Percentiles rank a stretch among this genome's conserved stretches.
phyloP scores from a whole-genome alignment of 2,113 vertebrate genomes.

The Polyodon spathula region DNA sequence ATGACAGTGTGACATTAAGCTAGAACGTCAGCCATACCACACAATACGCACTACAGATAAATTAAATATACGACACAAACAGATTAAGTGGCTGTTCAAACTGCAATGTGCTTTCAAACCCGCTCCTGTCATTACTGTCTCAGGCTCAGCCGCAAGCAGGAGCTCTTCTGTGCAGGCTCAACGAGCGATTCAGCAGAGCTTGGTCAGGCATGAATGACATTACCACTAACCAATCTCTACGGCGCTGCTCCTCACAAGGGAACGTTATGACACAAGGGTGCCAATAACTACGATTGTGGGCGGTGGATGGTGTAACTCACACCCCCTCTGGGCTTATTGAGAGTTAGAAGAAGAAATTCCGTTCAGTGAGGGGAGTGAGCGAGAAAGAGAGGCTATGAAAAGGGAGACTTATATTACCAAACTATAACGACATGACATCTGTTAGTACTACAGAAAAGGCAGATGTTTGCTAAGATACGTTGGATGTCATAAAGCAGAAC shows the following conservation, averaged over 20 bases:
- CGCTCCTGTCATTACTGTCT: slow-evolving; percentile 17
- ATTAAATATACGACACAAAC: not conserved
- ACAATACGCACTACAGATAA: no score
- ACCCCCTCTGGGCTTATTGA: slow-evolving; percentile 75
- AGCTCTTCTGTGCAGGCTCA: slow-evolving; percentile 44
- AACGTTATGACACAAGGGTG: slow-evolving; percentile 29
- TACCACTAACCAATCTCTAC: slow-evolving; percentile 45
- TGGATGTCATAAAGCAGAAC: not conserved
- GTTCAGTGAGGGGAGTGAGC: slow-evolving; percentile 64
- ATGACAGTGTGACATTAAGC: not conserved
- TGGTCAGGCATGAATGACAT: slow-evolving; percentile 45
- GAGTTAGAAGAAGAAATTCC: slow-evolving; percentile 89
- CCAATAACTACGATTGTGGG: slow-evolving; percentile 62
- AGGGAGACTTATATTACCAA: slow-evolving; percentile 28
- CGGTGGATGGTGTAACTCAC: slow-evolving; percentile 42
- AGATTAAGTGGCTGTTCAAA: not conserved
- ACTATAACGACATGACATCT: slow-evolving; percentile 19
- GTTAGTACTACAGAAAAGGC: slow-evolving; percentile 21
- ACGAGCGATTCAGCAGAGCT: slow-evolving; percentile 38
- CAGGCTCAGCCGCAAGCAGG: slow-evolving; percentile 25
- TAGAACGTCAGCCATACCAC: no score
- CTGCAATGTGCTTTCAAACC: slow-evolving; percentile 1
- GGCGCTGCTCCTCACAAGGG: slow-evolving; percentile 21
- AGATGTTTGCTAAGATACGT: slow-evolving; percentile 18
- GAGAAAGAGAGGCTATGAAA: slow-evolving; percentile 40